phyloP scores from a whole-genome alignment of 2,113 vertebrate species.

The Recurvirostra avosetta region DNA sequence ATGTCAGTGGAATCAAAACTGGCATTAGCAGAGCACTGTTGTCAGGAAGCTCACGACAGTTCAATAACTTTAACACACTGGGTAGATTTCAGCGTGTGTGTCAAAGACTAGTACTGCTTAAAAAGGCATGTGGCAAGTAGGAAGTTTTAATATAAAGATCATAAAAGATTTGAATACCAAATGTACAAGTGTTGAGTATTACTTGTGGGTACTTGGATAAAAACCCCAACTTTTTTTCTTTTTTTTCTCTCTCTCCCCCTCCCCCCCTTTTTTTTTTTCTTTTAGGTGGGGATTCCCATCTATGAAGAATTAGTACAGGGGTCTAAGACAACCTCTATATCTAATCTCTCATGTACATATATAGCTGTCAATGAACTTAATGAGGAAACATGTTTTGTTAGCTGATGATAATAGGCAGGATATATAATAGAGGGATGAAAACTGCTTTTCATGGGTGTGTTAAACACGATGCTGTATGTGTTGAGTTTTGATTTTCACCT shows the following conservation, averaged over 20 bases:
- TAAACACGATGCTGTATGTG: not conserved
- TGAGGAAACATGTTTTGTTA: not conserved
- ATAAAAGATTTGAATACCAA: constrained; percentile 36
- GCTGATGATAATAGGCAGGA: not conserved
- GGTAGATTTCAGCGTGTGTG: constrained; percentile 30
- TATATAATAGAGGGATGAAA: not conserved
- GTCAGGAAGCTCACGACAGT: constrained; percentile 11
- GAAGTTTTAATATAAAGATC: constrained; percentile 31
- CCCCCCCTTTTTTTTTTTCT: not conserved
- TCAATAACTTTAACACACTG: constrained; percentile 35
- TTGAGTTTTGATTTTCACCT: not conserved
- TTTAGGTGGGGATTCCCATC: not conserved
- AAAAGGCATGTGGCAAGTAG: constrained; percentile 21
- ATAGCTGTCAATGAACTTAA: not conserved
- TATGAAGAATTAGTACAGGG: not conserved
- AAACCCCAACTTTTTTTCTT: not conserved
- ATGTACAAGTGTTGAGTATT: not conserved
- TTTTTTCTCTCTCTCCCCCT: rapidly evolving
- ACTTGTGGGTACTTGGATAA: not conserved
- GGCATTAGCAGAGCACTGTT: constrained; percentile 20
- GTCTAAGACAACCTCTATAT: not conserved
- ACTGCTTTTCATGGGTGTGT: not conserved
- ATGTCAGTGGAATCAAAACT: constrained; percentile 45
- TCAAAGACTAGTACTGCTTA: constrained; percentile 29
- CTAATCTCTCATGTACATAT: not conserved